Percentiles rank a stretch among this genome's conserved stretches.
These are phyloP conservation scores for Poicephalus meyeri DNA, from an alignment of 2,113 vertebrate genomes.

Conservation along the genomic window DNA sequence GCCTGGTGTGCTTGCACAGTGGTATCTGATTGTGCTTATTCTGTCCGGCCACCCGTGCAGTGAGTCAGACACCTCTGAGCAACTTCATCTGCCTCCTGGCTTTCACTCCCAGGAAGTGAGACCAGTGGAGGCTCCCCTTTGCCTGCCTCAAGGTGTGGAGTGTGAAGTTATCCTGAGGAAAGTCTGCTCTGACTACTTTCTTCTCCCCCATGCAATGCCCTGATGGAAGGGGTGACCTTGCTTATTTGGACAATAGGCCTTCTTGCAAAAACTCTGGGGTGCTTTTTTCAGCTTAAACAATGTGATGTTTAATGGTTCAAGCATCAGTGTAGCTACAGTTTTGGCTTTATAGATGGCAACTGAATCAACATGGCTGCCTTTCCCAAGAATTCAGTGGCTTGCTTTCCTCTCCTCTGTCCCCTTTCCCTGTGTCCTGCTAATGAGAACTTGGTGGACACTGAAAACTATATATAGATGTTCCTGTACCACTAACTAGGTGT, in stretches of 20 bases:
- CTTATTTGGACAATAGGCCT: neutral
- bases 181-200: neutral
- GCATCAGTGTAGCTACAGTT: neutral
- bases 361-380: neutral
- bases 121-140: neutral
- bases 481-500: neutral
- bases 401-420: neutral
- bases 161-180: neutral
- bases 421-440: neutral
- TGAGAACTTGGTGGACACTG: neutral
- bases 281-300: neutral
- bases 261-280: neutral
- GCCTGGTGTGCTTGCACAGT: neutral
- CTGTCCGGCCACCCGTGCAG: neutral
- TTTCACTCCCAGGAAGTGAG: slow-evolving; percentile 36
- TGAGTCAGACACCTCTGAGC: slow-evolving; percentile 44
- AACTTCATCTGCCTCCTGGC: neutral
- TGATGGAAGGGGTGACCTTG: neutral
- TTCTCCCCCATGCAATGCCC: neutral
- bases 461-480: neutral
- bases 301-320: neutral
- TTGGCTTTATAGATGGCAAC: neutral
- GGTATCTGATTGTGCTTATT: slow-evolving; percentile 34
- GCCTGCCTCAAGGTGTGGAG: neutral
- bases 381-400: neutral